Conservation (phyloP, 2,113 vertebrate genomes). For the Tautogolabrus adspersus region DNA sequence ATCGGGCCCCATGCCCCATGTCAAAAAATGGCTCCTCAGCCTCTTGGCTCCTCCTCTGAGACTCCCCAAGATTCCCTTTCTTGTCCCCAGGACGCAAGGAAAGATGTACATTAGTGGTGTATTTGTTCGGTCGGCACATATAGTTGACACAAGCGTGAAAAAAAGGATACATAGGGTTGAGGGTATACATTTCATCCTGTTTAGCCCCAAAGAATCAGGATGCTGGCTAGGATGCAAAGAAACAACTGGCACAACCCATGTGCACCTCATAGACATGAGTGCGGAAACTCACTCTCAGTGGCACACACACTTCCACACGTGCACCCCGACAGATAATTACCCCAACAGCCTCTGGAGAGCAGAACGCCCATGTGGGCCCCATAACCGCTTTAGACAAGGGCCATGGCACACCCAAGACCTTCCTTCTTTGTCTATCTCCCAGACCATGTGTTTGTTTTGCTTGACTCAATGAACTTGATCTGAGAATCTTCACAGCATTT, state of each 20-base stretch:
- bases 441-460: constrained; percentile 76
- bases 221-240: background rate
- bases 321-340: constrained; percentile 79
- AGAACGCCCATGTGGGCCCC: constrained; percentile 73
- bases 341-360: constrained; percentile 72
- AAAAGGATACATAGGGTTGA: constrained; percentile 36
- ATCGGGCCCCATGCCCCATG: constrained; percentile 69
- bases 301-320: constrained; percentile 66
- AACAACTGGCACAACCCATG: constrained; percentile 25
- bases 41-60: constrained; percentile 56
- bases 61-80: constrained; percentile 46
- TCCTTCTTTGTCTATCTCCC: constrained; percentile 68
- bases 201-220: constrained; percentile 11
- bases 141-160: constrained; percentile 38
- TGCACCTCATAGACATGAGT: constrained; percentile 31
- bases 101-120: background rate
- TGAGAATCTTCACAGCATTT: constrained; percentile 44
- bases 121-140: constrained; percentile 7
- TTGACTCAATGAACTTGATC: constrained; percentile 74
- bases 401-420: constrained; percentile 66
- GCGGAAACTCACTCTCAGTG: constrained; percentile 26
- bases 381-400: constrained; percentile 78
- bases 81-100: constrained; percentile 29
- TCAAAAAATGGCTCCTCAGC: constrained; percentile 77
- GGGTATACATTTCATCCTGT: constrained; percentile 49